Evolutionary conservation across 2,113 vertebrate genomes (phyloP), one percentile per base, ranked within the genome.

Genomic region (Vicugna pacos): DNA sequence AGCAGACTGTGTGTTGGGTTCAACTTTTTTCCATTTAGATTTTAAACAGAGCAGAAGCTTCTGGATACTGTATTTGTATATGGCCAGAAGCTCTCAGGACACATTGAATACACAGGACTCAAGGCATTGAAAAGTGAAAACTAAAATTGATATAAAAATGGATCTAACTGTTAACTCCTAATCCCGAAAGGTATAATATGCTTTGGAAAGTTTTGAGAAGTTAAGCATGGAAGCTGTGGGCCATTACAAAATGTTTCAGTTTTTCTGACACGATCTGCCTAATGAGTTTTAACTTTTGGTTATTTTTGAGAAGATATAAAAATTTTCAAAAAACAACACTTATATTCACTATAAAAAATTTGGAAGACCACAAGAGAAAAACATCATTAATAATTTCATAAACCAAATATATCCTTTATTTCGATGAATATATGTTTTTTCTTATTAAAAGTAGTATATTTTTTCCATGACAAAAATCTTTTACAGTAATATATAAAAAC

Each of bases 121-220:
- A 93, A 96, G 69, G 54, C n/a, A 81, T 32, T 81, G 65, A 88
- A 84, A 94, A 62, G 6, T 62, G 54, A 87, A 94, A 96, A 95
- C 3, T 30, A 96, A 97, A 97, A 77, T 73, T 81, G 67, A 73
- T 73, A 62, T 89, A 67, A 97, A 82, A 96, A 87, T 94, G 67
- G 46, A 87, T 69, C 79, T 82, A 65, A 13, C 16, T 75, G 48
- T 87, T 35, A 87, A 48, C 13, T 72, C 14, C 11, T 90, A 83
- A 90, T 79, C 15, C 75, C 32, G 32, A 42, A 86, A 83, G 50
- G 26, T 85, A 69, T 89, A 92, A 85, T 73, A 89, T 50, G 28
- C 52, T 79, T 79, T 79, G 52, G 52, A 50, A 15, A 91, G 62
- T 30, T 79, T 77, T 52, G 28, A 77, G 62, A 79, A 95, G 64